Evolutionary conservation across 92 coral and sea anemone genomes (phyloP).

Genomic region (Parazoanthus darwini): DNA sequence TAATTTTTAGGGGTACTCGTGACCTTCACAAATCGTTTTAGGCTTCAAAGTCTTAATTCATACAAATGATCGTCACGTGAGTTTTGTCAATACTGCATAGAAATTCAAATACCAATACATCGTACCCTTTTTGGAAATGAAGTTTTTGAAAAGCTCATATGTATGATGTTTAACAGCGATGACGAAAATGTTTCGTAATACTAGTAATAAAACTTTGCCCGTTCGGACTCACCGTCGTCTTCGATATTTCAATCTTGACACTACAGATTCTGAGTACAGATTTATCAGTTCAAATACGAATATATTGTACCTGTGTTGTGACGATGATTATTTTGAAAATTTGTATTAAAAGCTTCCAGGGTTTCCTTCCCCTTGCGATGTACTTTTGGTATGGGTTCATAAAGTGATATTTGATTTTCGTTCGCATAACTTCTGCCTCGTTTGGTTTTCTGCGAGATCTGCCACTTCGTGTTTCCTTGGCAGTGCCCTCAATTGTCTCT

Average conservation of each 20-base stretch:
- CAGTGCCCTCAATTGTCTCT: not conserved
- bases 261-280: not conserved
- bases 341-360: conserved; percentile 94
- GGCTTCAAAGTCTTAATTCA: too few relatives aligned
- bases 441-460: not conserved
- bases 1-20: too few relatives aligned
- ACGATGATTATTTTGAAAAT: conserved; percentile 85
- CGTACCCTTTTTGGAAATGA: not conserved
- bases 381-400: conserved; percentile 94
- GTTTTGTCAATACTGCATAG: too few relatives aligned
- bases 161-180: too few relatives aligned
- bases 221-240: not conserved
- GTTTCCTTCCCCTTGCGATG: conserved; percentile 90
- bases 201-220: not conserved
- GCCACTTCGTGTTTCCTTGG: not conserved
- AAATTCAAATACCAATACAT: not conserved
- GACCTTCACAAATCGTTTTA: too few relatives aligned
- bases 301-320: conserved; percentile 77
- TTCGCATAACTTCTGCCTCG: conserved; percentile 63
- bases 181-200: not conserved
- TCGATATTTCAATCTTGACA: not conserved
- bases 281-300: not conserved
- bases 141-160: not conserved
- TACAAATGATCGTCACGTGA: not conserved
- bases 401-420: conserved; percentile 82